A percentile compares a stretch with the other conserved stretches of the same genome.
Evolutionary conservation across 2,888 invertebrate genomes (phyloP).

Genomic region (Leucozona laternaria): DNA sequence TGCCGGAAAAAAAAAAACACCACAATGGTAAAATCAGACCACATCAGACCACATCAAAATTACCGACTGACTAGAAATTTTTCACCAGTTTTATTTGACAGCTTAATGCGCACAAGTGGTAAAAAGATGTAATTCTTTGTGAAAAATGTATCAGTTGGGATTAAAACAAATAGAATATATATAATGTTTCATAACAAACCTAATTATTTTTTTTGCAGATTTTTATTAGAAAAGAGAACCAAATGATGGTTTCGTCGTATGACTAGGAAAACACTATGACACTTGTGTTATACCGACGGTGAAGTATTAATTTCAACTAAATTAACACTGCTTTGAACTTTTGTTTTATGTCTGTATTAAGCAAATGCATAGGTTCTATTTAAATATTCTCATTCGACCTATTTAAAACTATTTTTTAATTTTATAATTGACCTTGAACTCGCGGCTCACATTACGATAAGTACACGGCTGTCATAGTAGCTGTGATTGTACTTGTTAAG

Average conservation of each 20-base stretch:
- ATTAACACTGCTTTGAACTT: background rate
- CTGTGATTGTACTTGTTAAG: too few species aligned
- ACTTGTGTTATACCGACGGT: background rate
- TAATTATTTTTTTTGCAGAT: background rate
- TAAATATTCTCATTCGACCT: conserved; percentile 57
- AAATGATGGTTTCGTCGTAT: background rate
- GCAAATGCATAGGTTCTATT: conserved; percentile 9
- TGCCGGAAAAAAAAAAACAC: background rate
- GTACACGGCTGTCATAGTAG: background rate
- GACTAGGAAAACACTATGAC: background rate
- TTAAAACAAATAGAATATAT: background rate
- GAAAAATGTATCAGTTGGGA: background rate
- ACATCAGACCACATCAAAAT: conserved; percentile 2
- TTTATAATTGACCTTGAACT: conserved; percentile 71
- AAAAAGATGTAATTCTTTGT: background rate
- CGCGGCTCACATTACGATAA: conserved; percentile 31
- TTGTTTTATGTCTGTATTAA: background rate
- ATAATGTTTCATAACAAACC: conserved; percentile 27
- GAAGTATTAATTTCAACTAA: background rate
- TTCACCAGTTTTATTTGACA: background rate
- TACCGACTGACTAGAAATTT: background rate
- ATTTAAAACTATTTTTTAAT: conserved; percentile 56
- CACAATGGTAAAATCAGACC: background rate
- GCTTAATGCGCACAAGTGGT: conserved; percentile 14
- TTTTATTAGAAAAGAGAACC: background rate